phyloP scores from a whole-genome alignment of 1,140 invertebrate genomes.

The Drosophila athabasca region DNA sequence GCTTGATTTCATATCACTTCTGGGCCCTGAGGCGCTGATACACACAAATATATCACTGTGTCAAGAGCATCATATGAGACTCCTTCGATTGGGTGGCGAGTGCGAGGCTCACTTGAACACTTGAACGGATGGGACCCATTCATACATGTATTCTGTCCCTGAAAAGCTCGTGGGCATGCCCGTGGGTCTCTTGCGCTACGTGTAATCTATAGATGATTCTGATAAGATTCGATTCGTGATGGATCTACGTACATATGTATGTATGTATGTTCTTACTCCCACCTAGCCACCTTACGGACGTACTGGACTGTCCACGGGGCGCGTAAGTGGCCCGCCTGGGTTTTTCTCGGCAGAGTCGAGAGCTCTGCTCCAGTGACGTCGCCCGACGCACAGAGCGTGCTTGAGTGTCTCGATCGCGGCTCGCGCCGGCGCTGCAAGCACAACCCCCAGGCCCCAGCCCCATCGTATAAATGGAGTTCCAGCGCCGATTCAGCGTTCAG shows the following conservation, averaged over 20 bases:
- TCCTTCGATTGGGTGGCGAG: conserved; percentile 39
- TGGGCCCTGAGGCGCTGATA: conserved; percentile 9
- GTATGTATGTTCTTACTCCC: neutral
- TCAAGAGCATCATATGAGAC: conserved; percentile 41
- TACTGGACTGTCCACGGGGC: conserved; percentile 49
- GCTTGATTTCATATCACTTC: conserved; percentile 12
- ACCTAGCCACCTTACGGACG: conserved; percentile 20
- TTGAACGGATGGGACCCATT: conserved; percentile 10
- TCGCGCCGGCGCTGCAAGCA: no score
- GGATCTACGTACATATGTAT: conserved; percentile 16
- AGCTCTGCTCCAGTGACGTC: conserved; percentile 18
- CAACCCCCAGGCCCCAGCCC: no score
- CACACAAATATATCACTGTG: conserved; percentile 37
- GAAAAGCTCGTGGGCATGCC: conserved; percentile 40
- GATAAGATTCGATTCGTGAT: conserved; percentile 59
- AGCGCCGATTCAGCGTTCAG: conserved; percentile 68
- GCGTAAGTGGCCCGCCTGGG: conserved; percentile 43
- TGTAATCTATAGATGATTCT: conserved; percentile 66
- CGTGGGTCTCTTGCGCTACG: no score
- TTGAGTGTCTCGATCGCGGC: conserved; percentile 52
- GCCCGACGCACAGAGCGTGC: conserved; percentile 35
- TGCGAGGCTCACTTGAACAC: conserved; percentile 25
- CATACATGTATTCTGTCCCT: conserved; percentile 23
- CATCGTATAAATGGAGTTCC: conserved; percentile 69
- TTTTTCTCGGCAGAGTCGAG: conserved; percentile 41